A percentile compares a stretch with the other conserved stretches of the same genome.
Evolutionary conservation across 2,797 vertebrate species (phyloP).

Genomic region (Malurus splendens): DNA sequence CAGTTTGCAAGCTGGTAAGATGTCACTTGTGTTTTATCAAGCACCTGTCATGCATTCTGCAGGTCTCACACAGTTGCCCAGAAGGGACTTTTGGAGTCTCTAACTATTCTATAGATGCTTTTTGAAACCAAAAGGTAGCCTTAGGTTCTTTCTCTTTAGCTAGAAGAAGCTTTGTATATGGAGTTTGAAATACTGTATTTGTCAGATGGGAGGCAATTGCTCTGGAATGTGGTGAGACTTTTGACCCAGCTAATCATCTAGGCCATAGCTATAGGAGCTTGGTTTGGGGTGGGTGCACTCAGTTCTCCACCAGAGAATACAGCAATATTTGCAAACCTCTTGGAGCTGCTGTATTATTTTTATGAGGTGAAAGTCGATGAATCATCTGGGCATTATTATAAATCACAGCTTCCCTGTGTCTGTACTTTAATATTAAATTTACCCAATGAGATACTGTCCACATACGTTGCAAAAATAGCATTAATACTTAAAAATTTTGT

Average conservation of each 20-base stretch:
- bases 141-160: background rate
- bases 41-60: background rate
- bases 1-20: constrained; percentile 42
- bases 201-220: background rate
- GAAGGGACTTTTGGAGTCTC: background rate
- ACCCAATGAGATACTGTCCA: background rate
- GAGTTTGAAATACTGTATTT: background rate
- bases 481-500: background rate
- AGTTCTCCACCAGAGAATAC: background rate
- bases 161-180: background rate
- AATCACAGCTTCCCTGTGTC: background rate
- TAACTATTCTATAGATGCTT: background rate
- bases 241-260: background rate
- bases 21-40: background rate
- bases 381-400: background rate
- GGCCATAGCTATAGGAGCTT: background rate
- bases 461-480: background rate
- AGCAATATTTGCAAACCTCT: background rate
- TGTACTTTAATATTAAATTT: background rate
- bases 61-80: background rate
- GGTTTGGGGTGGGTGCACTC: background rate
- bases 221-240: background rate
- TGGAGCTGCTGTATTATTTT: background rate
- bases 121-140: background rate
- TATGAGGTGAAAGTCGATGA: background rate